Evolutionary conservation across 2,888 invertebrate genomes (phyloP), one percentile per base, ranked within the genome.

Genomic region (Synergus laeviventris): DNA sequence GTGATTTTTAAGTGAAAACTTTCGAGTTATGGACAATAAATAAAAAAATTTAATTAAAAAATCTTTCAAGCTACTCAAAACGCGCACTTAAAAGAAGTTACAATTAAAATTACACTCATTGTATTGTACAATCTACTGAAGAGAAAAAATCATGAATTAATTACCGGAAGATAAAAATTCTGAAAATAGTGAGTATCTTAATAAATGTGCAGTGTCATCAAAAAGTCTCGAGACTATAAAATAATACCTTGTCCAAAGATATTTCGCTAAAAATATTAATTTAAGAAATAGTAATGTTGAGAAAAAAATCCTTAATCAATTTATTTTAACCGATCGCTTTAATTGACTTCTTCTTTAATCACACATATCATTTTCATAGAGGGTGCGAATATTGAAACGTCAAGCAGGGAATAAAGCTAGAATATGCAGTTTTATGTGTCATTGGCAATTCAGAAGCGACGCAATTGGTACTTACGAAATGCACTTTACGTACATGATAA

Each of bases 1-100:
- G 77, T 42, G 39, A 74, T 74, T 79, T 75, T 70, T 18, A 59
- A 74, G 38, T 45, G 49, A 70, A 31, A 70, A 70, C 70, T 70
- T 49, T 49, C 49, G 31, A 45, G 16, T 54, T 49, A 31, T 70
- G 31, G 49, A 54, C 49, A 11, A 36, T 54, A 54, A 24, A 64
- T 39, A 24, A 42, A 7, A 18, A 21, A 42, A 31, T 16, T 18
- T 16, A 42, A 42, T 70, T 49, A 0, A 18, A 39, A 64, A 24
- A 49, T 21, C 7, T 14, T 14, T 54, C 24, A 42, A 64, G 21
- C 21, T 64, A 64, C n/a, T 16, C n/a, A 0, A n/a, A 49, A n/a
- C 45, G 70, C 70, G 45, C n/a, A n/a, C 3, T 49, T 49, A 4
- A 31, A 49, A 54, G 9, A 18, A 54, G 54, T 54, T 54, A 2